Percentiles rank a stretch among this genome's conserved stretches.
Evolutionary conservation across 2,888 invertebrate species (phyloP).

Genomic region (Agonopterix subpropinquella): DNA sequence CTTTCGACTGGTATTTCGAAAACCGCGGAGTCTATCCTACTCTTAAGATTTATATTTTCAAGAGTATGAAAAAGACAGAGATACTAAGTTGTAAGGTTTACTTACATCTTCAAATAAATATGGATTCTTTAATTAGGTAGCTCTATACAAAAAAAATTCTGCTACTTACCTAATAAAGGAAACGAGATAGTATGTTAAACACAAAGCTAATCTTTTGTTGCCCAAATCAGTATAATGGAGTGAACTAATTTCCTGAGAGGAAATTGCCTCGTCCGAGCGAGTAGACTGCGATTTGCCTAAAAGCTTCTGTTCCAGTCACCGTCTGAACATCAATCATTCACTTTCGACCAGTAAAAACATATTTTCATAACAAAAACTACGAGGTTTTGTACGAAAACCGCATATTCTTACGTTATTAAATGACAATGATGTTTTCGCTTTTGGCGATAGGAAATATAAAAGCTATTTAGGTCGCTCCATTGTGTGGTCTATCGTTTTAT

Average conservation of each 20-base stretch:
- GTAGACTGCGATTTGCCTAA: slow-evolving; percentile 49
- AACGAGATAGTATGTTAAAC: slow-evolving; percentile 3
- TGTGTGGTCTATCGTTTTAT: slow-evolving; percentile 1
- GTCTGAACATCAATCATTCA: slow-evolving; percentile 39
- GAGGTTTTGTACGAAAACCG: slow-evolving; percentile 20
- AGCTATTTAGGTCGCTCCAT: slow-evolving; percentile 4
- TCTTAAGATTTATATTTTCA: too few species aligned
- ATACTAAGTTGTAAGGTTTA: too few species aligned
- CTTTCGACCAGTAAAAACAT: slow-evolving; percentile 20
- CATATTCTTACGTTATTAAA: slow-evolving; percentile 10
- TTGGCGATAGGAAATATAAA: background rate
- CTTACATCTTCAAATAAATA: too few species aligned
- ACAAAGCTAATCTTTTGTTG: slow-evolving; percentile 12
- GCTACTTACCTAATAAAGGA: slow-evolving; percentile 8
- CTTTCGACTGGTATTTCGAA: background rate
- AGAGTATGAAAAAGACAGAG: too few species aligned
- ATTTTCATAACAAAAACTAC: slow-evolving; percentile 40
- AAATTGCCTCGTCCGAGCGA: slow-evolving; percentile 48
- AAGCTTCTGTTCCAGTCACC: slow-evolving; percentile 46
- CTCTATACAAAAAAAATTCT: too few species aligned
- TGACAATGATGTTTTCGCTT: slow-evolving; percentile 2
- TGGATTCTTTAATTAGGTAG: too few species aligned
- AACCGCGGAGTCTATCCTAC: too few species aligned
- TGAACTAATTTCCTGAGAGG: slow-evolving; percentile 65
- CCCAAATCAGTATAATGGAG: slow-evolving; percentile 26